Conservation (phyloP, 2,888 invertebrate species). For the Tiliacea aurago region DNA sequence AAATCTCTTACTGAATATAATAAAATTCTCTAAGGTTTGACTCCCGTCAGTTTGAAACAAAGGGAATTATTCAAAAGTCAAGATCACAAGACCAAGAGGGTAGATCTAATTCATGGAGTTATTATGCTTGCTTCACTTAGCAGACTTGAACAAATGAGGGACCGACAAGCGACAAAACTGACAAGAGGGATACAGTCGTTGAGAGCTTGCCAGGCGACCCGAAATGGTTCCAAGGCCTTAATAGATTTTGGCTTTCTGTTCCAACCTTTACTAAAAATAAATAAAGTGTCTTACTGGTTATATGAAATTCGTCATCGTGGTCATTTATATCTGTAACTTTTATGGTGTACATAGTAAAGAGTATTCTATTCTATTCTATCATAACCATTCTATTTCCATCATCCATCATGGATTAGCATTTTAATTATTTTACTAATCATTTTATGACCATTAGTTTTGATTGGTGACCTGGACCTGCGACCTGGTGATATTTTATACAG, state of each 20-base stretch:
- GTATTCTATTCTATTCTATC: no score
- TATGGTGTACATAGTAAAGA: no score
- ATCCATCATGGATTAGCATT: background rate
- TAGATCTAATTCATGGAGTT: constrained; percentile 3
- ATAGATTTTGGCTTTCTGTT: constrained; percentile 15
- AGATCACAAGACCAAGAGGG: background rate
- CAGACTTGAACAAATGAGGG: constrained; percentile 19
- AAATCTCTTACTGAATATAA: background rate
- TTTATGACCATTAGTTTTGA: background rate
- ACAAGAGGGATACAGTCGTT: constrained; percentile 2
- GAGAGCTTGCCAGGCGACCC: constrained; percentile 4
- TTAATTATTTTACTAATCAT: no score
- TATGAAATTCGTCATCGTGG: background rate
- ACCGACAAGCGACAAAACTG: constrained; percentile 1
- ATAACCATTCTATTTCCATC: background rate
- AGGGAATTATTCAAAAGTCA: background rate
- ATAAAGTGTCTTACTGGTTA: background rate
- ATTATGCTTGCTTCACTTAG: constrained; percentile 8
- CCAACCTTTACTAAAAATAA: background rate
- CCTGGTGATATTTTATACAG: no score
- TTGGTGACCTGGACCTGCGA: no score
- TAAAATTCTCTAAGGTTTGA: background rate
- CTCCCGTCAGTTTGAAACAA: background rate
- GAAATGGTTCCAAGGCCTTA: background rate
- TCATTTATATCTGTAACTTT: no score